Conservation (phyloP, 2,797 vertebrate species). For the Melanogrammus aeglefinus region DNA sequence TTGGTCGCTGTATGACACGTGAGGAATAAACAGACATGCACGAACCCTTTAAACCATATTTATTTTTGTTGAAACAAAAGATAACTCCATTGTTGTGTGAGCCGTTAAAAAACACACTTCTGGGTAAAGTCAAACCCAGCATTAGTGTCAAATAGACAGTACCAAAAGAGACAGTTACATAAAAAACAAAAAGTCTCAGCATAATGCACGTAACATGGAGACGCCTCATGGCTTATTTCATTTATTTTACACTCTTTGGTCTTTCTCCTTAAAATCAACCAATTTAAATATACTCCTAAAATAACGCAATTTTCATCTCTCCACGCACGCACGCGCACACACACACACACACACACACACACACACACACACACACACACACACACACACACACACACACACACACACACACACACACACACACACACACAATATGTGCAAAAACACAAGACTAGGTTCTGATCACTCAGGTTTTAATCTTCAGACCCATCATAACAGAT, state of each 20-base stretch:
- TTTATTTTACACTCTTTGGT: conserved; percentile 11
- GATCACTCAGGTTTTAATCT: too few relatives aligned
- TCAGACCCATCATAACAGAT: too few relatives aligned
- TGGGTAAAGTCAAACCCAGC: conserved; percentile 49
- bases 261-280: neutral
- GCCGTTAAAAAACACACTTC: conserved; percentile 39
- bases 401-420: conserved; percentile 1
- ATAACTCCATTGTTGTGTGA: conserved; percentile 10
- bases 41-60: conserved; percentile 5
- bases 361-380: conserved; percentile 1
- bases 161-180: conserved; percentile 18
- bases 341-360: neutral
- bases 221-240: conserved; percentile 14
- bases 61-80: conserved; percentile 18
- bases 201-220: conserved; percentile 8
- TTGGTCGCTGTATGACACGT: neutral
- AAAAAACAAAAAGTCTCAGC: conserved; percentile 13
- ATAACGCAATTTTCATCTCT: neutral
- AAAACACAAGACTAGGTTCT: neutral
- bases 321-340: neutral
- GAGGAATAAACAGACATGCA: conserved; percentile 7
- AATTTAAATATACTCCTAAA: too few relatives aligned
- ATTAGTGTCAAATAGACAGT: conserved; percentile 59
- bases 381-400: conserved; percentile 1
- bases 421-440: neutral